Base-by-base conservation (phyloP, 2,113 vertebrate species). In the Trematomus loennbergii region DNA sequence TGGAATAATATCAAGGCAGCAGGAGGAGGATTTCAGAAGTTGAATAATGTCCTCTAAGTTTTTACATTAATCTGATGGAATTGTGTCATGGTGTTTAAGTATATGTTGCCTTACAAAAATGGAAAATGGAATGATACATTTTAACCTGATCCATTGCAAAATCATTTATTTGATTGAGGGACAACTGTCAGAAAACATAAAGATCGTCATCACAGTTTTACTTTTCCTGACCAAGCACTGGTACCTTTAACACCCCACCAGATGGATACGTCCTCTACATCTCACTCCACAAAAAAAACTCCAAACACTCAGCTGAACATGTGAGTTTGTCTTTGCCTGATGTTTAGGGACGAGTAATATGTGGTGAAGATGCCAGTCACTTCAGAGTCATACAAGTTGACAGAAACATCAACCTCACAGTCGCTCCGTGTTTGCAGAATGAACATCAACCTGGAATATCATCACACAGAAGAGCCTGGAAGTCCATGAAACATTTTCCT, bases 401-500 rank as follows among this genome's bases (percentile, higher is more conserved):
- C 33, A 55, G 50, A 25, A 87, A 50, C 25, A 54, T 40, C 29
- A 63, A 29, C 36, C 8, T 55, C 16, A 2, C 60, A 12, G 46
- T 68, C 61, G 13, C n/a, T 67, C 57, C 13, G 7, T 79, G 17
- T 76, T 25, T 55, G 25, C 18, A 29, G 61, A 78, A 29, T 58
- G 63, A 77, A 48, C 49, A 73, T n/a, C 8, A 1, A 36, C 55
- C 69, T 78, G 72, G 58, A 83, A 0, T 40, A 78, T 61, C 66
- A 72, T 83, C 79, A 79, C 53, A 85, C 75, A 61, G 22, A 54
- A 74, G 61, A 65, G 43, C 43, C 50, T 82, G 76, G 75, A 85
- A 78, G 72, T 66, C 33, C 74, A 83, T 88, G 78, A 87, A 85
- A 89, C 71, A 25, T 52, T 79, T 63, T 52, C 36, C 57, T 82